Conservation (phyloP, 2,888 invertebrate species). For the Microctonus hyperodae region DNA sequence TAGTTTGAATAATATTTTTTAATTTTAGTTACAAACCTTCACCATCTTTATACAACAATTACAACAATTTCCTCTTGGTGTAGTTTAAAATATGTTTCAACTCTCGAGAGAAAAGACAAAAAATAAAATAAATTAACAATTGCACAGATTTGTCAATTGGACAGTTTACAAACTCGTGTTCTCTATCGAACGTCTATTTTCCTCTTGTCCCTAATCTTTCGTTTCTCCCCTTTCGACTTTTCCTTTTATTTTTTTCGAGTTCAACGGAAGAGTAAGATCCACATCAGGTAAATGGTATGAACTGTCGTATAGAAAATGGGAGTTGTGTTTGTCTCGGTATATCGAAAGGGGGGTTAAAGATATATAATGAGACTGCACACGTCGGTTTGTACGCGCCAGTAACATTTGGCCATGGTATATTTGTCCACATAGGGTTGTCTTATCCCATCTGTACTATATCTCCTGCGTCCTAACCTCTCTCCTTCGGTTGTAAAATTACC, state of each 20-base stretch:
- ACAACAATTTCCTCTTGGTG: too few species aligned
- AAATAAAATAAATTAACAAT: not conserved
- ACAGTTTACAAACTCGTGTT: not conserved
- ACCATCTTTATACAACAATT: too few species aligned
- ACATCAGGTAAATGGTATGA: slow-evolving; percentile 1
- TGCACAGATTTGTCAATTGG: not conserved
- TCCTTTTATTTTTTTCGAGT: not conserved
- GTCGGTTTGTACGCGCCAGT: slow-evolving; percentile 5
- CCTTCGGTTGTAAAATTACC: not conserved
- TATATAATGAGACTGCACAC: slow-evolving; percentile 21
- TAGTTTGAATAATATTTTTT: too few species aligned
- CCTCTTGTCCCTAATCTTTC: not conserved
- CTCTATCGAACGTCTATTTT: not conserved
- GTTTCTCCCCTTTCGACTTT: not conserved
- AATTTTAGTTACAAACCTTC: too few species aligned
- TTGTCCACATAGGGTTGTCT: slow-evolving; percentile 45
- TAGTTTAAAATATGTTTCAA: too few species aligned
- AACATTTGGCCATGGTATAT: slow-evolving; percentile 38
- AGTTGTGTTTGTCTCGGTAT: not conserved
- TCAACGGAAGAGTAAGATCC: not conserved
- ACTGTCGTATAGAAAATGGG: not conserved
- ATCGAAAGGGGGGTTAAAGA: not conserved
- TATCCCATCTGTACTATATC: slow-evolving; percentile 25
- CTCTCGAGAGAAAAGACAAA: not conserved
- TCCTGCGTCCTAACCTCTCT: slow-evolving; percentile 26